Evolutionary conservation across 2,797 vertebrate species (phyloP).

Genomic region (Australoheros facetus): DNA sequence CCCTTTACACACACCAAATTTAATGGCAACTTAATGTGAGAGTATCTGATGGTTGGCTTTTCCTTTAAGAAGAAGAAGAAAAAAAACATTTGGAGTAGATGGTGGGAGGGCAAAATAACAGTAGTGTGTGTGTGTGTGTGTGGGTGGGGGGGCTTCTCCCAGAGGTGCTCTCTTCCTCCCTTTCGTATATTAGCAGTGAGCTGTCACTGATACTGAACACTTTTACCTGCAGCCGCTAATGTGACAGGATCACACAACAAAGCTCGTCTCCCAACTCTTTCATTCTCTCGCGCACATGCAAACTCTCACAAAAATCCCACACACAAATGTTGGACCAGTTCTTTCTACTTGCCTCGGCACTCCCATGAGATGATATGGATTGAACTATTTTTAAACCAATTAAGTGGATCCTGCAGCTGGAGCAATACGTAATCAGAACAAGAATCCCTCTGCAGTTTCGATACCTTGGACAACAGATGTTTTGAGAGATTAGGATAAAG

Average conservation of each 20-base stretch:
- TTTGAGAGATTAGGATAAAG: constrained; percentile 9
- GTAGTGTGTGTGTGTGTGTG: no score
- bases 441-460: constrained; percentile 10
- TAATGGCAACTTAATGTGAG: constrained; percentile 1
- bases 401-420: constrained; percentile 55
- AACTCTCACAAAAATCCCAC: neutral
- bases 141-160: constrained; percentile 34
- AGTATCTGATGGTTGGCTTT: constrained; percentile 16
- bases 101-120: constrained; percentile 35
- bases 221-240: constrained; percentile 55
- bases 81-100: neutral
- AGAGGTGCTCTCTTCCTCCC: constrained; percentile 45
- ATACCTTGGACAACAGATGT: constrained; percentile 15
- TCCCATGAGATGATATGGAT: constrained; percentile 45
- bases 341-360: constrained; percentile 31
- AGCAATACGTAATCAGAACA: constrained; percentile 35
- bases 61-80: constrained; percentile 21
- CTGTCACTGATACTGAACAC: constrained; percentile 42
- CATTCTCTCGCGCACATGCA: constrained; percentile 1
- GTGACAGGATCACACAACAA: constrained; percentile 44
- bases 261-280: constrained; percentile 31
- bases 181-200: constrained; percentile 33
- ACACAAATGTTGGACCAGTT: constrained; percentile 33
- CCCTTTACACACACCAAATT: neutral
- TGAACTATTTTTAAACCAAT: constrained; percentile 65